These are phyloP conservation scores for Leptoteleia sp. DNA, from an alignment of 1,140 invertebrate species.

Conservation along the genomic window DNA sequence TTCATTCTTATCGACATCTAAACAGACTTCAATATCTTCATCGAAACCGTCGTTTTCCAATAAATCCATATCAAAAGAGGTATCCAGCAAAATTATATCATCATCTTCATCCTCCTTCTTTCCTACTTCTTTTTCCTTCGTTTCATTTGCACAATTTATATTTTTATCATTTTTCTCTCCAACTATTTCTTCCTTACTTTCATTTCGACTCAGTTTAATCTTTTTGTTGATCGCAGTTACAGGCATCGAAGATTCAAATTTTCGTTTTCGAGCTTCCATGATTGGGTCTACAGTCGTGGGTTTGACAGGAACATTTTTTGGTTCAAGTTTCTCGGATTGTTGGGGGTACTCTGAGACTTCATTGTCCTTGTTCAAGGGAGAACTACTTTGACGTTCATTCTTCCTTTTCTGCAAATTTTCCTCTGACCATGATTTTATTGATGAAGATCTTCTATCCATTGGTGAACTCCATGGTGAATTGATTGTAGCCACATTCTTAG, in stretches of 20 bases:
- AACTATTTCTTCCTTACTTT: slow-evolving; percentile 15
- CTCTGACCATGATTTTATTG: slow-evolving; percentile 65
- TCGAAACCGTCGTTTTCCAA: slow-evolving; percentile 11
- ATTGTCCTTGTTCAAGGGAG: slow-evolving; percentile 27
- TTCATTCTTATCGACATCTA: slow-evolving; percentile 66
- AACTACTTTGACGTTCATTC: slow-evolving; percentile 64
- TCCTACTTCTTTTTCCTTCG: slow-evolving; percentile 23
- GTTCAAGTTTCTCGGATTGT: slow-evolving; percentile 15
- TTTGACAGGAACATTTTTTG: neutral
- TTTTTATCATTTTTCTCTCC: too few species aligned
- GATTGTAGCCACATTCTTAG: too few species aligned
- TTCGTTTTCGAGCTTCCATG: slow-evolving; percentile 75
- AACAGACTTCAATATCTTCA: slow-evolving; percentile 56
- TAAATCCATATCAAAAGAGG: slow-evolving; percentile 32
- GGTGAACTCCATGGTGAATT: slow-evolving; percentile 76
- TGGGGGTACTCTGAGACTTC: slow-evolving; percentile 29
- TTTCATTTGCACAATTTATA: too few species aligned
- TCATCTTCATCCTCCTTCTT: slow-evolving; percentile 24
- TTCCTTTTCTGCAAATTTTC: slow-evolving; percentile 53
- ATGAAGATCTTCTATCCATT: slow-evolving; percentile 69
- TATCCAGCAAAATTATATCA: slow-evolving; percentile 27
- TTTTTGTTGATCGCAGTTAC: slow-evolving; percentile 78
- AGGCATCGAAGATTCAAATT: slow-evolving; percentile 76
- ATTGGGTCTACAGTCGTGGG: slow-evolving; percentile 67
- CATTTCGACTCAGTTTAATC: slow-evolving; percentile 76